A percentile compares a stretch with the other conserved stretches of the same genome.
These are phyloP conservation scores for Dipodomys merriami DNA, from an alignment of 2,113 vertebrate genomes.

Conservation along the genomic window DNA sequence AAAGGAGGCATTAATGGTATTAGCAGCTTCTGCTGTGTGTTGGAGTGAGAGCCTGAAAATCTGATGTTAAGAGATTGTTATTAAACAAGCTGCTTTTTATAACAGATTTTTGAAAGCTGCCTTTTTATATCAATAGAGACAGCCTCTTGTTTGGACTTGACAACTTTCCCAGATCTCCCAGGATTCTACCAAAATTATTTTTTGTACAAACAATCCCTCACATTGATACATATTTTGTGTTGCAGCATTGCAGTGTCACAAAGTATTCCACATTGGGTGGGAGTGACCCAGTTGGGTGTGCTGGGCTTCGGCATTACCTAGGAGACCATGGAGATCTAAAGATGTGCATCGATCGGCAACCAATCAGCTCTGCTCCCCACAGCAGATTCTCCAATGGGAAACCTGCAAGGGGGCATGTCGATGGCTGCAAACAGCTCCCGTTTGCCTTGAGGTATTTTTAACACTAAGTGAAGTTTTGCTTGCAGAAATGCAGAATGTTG, in stretches of 20 bases:
- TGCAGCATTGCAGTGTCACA: not conserved
- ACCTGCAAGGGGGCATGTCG: not conserved
- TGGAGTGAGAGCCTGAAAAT: not conserved
- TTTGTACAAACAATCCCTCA: constrained; percentile 1
- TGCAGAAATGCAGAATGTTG: not conserved
- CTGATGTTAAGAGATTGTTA: not conserved
- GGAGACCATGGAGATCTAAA: not conserved
- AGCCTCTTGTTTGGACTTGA: not conserved
- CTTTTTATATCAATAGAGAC: constrained; percentile 21
- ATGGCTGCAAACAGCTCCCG: no score
- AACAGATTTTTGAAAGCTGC: not conserved
- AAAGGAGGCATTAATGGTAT: not conserved
- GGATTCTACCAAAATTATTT: not conserved
- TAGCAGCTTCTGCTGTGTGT: not conserved
- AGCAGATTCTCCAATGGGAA: not conserved
- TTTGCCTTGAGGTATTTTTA: not conserved
- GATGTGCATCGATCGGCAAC: not conserved
- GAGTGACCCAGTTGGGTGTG: accelerated
- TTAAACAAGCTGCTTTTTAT: not conserved
- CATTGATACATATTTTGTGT: not conserved
- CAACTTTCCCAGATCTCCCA: not conserved
- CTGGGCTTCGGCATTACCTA: not conserved
- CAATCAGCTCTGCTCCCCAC: not conserved
- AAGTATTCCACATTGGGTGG: not conserved
- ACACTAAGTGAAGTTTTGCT: not conserved